Base-by-base conservation (phyloP, 2,113 vertebrate genomes). In the Malurus alboscapulatus region DNA sequence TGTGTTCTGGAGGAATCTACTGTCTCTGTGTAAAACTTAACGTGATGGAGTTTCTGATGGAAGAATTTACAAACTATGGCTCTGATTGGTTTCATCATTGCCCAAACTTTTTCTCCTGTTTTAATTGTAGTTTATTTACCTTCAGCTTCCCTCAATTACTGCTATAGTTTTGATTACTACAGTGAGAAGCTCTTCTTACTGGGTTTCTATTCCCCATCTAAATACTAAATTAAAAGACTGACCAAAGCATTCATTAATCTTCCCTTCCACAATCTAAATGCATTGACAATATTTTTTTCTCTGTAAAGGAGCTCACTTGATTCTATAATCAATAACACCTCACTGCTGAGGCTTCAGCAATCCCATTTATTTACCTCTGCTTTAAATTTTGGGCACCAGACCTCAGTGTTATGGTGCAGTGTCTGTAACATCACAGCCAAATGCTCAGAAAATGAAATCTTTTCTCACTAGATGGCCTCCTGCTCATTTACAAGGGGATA, bases 351-450 rank as follows among this genome's bases (percentile, higher is more conserved):
- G 16, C n/a, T 81, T 59, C n/a, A 51, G n/a, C 6, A 53, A 67
- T 75, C 30, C 8, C 8, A 40, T 75, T 93, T 75, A 44, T 47
- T 53, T 30, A n/a, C 12, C 3, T 86, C 30, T 59, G 6, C 16
- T n/a, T 65, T 42, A 18, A 83, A 29, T 7, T 45, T 9, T 27
- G 7, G 16, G 16, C 18, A 58, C 7, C 45, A 67, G 38, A 62
- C 21, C 26, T 62, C 78, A 29, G 13, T 0, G 1, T 54, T 36
- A 34, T 1, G 2, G 3, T 24, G 36, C 0, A 0, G 12, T 42
- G 24, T 7, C 53, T 76, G 19, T 32, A 34, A 51, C 12, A 54
- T 63, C 32, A 47, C 22, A 77, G 29, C 9, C 14, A 77, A 53
- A 69, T 57, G 19, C 15, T 66, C 38, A 54, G 24, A 8, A 74